A percentile compares a stretch with the other conserved stretches of the same genome.
These are phyloP conservation scores for Hyposoter didymator DNA, from an alignment of 2,888 invertebrate species.

Conservation along the genomic window DNA sequence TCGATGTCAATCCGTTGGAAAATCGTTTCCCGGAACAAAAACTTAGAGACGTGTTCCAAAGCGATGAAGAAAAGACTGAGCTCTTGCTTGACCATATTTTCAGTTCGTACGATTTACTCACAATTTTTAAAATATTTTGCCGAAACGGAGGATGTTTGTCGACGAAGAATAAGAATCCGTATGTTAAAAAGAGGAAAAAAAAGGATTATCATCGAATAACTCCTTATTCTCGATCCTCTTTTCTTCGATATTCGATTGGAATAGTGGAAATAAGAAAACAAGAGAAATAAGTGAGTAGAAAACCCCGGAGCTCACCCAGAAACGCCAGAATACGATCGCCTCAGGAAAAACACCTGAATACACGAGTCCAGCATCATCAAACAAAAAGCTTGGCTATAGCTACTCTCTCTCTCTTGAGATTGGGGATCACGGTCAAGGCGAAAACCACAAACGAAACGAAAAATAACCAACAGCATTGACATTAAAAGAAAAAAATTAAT, in stretches of 20 bases:
- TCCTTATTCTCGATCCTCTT: background rate
- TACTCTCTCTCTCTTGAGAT: slow-evolving; percentile 11
- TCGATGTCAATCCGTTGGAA: background rate
- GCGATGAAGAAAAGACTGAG: background rate
- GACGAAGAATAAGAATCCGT: background rate
- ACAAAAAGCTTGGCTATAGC: background rate
- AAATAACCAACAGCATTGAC: too few species aligned
- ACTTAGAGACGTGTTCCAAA: background rate
- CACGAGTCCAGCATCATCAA: slow-evolving; percentile 17
- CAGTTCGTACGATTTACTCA: background rate
- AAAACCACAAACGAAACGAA: too few species aligned
- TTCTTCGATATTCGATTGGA: background rate
- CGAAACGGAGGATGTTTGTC: background rate
- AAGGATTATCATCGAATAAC: background rate
- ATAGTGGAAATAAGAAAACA: background rate
- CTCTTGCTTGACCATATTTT: background rate
- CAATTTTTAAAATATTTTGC: background rate
- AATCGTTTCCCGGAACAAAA: background rate
- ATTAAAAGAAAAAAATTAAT: too few species aligned
- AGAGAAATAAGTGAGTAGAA: background rate
- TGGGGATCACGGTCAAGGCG: slow-evolving; percentile 22
- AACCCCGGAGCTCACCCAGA: background rate
- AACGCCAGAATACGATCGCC: slow-evolving; percentile 21
- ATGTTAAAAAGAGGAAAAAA: background rate
- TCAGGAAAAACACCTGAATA: slow-evolving; percentile 11